Evolutionary conservation across 2,888 invertebrate species (phyloP).

Genomic region (Drosophila nigritarsus): DNA sequence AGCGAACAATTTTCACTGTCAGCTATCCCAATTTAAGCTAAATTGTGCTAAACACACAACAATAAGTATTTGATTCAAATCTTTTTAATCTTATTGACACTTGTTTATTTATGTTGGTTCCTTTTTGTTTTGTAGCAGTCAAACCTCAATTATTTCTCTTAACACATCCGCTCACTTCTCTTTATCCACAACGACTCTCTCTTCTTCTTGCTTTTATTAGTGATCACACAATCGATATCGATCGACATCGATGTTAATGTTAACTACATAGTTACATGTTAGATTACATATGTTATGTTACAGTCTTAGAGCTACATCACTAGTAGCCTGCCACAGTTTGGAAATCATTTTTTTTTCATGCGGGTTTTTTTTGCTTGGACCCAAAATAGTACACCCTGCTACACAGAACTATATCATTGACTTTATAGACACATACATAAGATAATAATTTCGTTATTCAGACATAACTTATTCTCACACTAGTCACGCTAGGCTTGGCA

Average conservation of each 20-base stretch:
- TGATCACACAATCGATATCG: no score
- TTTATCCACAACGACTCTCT: no score
- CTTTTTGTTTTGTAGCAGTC: neutral
- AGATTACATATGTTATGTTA: no score
- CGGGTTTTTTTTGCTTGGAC: neutral
- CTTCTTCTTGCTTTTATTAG: no score
- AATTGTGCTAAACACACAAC: no score
- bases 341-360: neutral
- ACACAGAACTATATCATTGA: constrained; percentile 24
- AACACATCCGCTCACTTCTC: no score
- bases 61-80: no score
- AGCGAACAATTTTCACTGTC: neutral
- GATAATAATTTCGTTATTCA: neutral
- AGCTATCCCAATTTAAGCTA: neutral
- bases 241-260: no score
- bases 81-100: neutral
- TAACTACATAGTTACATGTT: no score
- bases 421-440: constrained; percentile 12
- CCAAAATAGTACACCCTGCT: neutral
- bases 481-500: constrained; percentile 43
- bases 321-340: neutral
- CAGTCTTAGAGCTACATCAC: no score
- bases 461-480: constrained; percentile 27
- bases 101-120: no score
- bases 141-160: no score